These are phyloP conservation scores for Anastrepha obliqua DNA, from an alignment of 1,140 invertebrate species.

Conservation along the genomic window DNA sequence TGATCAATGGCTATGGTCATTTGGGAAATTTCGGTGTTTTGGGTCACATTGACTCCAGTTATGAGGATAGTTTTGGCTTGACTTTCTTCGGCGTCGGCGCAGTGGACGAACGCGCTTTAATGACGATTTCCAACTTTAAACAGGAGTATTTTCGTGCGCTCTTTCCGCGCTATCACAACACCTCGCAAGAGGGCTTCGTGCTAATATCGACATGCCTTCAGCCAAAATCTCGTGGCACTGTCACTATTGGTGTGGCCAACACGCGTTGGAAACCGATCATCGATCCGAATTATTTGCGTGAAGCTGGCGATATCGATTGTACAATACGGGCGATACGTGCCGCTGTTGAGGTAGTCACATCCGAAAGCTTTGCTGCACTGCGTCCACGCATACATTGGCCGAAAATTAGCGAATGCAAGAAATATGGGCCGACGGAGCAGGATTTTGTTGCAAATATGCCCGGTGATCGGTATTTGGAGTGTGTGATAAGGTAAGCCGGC, in stretches of 20 bases:
- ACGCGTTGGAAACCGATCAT: constrained; percentile 80
- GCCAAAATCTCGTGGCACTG: constrained; percentile 80
- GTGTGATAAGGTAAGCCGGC: constrained; percentile 74
- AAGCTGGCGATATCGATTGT: constrained; percentile 78
- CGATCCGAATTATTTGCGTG: constrained; percentile 84
- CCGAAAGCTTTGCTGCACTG: constrained; percentile 77
- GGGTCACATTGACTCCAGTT: constrained; percentile 75
- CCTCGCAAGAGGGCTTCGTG: constrained; percentile 81
- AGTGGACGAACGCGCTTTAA: constrained; percentile 79
- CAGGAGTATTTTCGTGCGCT: constrained; percentile 78
- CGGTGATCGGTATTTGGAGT: constrained; percentile 80
- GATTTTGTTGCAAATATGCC: constrained; percentile 69
- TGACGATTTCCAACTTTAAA: constrained; percentile 81
- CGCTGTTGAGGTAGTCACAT: constrained; percentile 76
- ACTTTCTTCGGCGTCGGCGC: constrained; percentile 82
- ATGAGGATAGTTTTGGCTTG: constrained; percentile 74
- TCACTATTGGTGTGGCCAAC: constrained; percentile 77
- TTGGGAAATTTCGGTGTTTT: constrained; percentile 79
- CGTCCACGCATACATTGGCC: constrained; percentile 81
- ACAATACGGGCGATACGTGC: constrained; percentile 79
- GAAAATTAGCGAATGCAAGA: constrained; percentile 77
- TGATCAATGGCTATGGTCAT: constrained; percentile 77
- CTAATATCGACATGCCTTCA: constrained; percentile 80
- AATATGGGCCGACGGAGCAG: constrained; percentile 68
- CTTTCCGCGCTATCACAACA: constrained; percentile 80